phyloP scores from a whole-genome alignment of 2,888 invertebrate genomes.

The Zhuqinia jingwanae region DNA sequence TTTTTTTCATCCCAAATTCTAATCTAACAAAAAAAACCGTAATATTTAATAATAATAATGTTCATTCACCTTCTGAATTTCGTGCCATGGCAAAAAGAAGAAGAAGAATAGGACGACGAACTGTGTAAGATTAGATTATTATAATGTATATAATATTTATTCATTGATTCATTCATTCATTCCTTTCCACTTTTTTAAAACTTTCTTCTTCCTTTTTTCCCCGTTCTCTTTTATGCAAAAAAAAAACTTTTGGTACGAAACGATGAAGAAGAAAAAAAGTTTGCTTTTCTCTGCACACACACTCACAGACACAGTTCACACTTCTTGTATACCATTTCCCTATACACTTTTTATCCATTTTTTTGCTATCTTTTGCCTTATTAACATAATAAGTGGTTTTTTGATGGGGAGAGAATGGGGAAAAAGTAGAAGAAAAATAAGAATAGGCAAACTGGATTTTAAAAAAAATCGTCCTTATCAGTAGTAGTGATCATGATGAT shows the following conservation, averaged over 20 bases:
- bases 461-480: too few species aligned
- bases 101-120: slow-evolving; percentile 15
- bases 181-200: neutral
- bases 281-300: too few species aligned
- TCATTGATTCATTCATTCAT: slow-evolving; percentile 55
- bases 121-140: slow-evolving; percentile 11
- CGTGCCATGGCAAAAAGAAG: too few species aligned
- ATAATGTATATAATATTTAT: slow-evolving; percentile 42
- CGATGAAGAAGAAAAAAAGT: slow-evolving; percentile 22
- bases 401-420: slow-evolving; percentile 32
- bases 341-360: slow-evolving; percentile 30
- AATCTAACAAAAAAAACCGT: too few species aligned
- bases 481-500: neutral
- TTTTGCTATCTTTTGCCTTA: slow-evolving; percentile 49
- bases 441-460: too few species aligned
- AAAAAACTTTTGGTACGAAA: too few species aligned
- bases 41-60: slow-evolving; percentile 32
- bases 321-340: slow-evolving; percentile 37
- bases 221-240: too few species aligned
- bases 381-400: slow-evolving; percentile 73
- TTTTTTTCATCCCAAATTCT: too few species aligned
- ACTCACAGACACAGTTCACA: too few species aligned
- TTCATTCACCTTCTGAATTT: slow-evolving; percentile 3
- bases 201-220: slow-evolving; percentile 1
- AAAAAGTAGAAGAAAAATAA: slow-evolving; percentile 6